A percentile compares a stretch with the other conserved stretches of the same genome.
Evolutionary conservation across 2,797 vertebrate genomes (phyloP).

Genomic region (Petrocephalus sullivani): DNA sequence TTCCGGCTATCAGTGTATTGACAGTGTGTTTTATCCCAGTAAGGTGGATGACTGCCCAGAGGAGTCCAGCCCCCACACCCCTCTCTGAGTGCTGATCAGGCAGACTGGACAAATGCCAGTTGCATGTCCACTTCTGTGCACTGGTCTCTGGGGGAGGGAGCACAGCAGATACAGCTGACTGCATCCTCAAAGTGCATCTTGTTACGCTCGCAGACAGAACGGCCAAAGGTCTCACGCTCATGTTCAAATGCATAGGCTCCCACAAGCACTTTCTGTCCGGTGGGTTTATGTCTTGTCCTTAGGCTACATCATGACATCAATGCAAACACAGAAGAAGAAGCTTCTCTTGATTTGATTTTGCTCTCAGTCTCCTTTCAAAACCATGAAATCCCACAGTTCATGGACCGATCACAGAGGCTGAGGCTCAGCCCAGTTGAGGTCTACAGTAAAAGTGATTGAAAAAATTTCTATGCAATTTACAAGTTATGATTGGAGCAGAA

Average conservation of each 20-base stretch:
- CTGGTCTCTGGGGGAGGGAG: neutral
- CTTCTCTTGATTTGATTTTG: neutral
- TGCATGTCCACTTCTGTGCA: neutral
- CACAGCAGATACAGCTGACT: neutral
- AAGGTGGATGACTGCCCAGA: neutral
- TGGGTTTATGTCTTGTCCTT: neutral
- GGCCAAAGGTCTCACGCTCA: neutral
- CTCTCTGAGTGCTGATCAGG: neutral
- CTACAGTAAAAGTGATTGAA: slow-evolving; percentile 2
- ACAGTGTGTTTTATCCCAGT: neutral
- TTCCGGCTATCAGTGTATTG: slow-evolving; percentile 1
- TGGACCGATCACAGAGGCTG: neutral
- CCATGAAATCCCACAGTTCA: neutral
- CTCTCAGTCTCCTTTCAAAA: neutral
- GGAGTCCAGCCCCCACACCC: neutral
- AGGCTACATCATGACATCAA: slow-evolving; percentile 2
- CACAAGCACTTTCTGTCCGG: neutral
- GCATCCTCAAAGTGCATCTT: neutral
- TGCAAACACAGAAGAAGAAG: neutral
- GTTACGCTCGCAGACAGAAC: neutral
- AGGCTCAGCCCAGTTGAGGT: neutral
- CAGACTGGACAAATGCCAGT: neutral
- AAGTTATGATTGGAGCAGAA: slow-evolving; percentile 1
- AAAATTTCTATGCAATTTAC: neutral
- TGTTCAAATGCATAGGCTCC: neutral